Conservation (phyloP, 2,113 vertebrate species). For the Cnemophilus loriae region DNA sequence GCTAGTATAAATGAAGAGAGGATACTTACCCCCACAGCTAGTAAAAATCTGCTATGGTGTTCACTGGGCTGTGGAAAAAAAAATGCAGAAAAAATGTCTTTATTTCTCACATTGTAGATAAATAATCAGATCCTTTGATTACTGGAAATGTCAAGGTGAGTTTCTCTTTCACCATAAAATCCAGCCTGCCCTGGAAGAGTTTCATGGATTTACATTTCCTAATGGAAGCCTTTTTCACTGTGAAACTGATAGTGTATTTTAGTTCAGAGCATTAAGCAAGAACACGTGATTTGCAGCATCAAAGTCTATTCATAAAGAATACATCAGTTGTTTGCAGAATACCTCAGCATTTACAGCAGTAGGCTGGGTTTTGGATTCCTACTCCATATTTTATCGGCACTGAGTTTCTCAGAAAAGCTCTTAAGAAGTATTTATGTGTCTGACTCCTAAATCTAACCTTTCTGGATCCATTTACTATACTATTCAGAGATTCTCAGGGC, state of each 20-base stretch:
- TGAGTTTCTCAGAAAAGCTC: conserved; percentile 24
- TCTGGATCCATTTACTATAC: neutral
- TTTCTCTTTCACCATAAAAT: neutral
- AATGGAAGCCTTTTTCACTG: neutral
- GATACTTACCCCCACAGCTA: neutral
- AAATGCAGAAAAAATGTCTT: neutral
- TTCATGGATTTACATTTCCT: neutral
- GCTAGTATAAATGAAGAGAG: neutral
- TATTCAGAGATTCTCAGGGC: neutral
- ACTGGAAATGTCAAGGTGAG: neutral
- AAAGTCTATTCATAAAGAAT: conserved; percentile 23
- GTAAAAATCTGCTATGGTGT: neutral
- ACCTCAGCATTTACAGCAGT: neutral
- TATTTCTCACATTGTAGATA: neutral
- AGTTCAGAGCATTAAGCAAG: neutral
- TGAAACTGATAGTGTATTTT: neutral
- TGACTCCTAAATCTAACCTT: conserved; percentile 8
- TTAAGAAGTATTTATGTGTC: neutral
- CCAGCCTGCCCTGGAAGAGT: neutral
- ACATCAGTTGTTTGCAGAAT: neutral
- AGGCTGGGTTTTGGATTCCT: neutral
- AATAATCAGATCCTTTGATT: neutral
- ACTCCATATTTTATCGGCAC: neutral
- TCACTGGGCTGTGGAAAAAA: neutral
- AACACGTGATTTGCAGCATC: neutral